Conservation (phyloP, 2,113 vertebrate genomes). For the Willisornis vidua region DNA sequence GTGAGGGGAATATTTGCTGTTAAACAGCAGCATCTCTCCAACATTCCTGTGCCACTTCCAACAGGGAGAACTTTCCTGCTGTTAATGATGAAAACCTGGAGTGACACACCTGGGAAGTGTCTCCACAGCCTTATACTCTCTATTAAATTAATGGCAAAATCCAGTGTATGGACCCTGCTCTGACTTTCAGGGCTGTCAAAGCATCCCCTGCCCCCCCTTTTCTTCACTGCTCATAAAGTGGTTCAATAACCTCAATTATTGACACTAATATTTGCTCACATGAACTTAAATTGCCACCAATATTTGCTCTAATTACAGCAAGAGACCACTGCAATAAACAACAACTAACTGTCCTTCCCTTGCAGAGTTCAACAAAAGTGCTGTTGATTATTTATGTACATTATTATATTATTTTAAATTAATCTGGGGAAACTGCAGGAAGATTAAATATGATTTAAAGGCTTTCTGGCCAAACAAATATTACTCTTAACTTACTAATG, state of each 20-base stretch:
- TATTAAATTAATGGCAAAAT: background rate
- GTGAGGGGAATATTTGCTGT: background rate
- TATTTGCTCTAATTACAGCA: background rate
- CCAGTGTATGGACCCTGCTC: rapidly evolving
- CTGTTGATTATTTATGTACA: background rate
- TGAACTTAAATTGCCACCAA: background rate
- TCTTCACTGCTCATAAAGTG: background rate
- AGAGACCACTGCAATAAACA: background rate
- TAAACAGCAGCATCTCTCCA: background rate
- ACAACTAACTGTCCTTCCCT: background rate
- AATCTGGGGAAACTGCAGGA: background rate
- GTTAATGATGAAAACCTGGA: background rate
- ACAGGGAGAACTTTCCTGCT: rapidly evolving
- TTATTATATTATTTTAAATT: background rate
- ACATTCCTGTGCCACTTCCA: background rate
- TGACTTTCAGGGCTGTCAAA: background rate
- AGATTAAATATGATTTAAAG: background rate
- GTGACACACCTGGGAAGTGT: background rate
- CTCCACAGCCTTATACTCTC: rapidly evolving
- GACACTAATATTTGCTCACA: background rate
- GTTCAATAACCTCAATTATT: background rate
- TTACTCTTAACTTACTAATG: background rate
- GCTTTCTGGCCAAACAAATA: background rate
- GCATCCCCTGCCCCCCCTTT: background rate
- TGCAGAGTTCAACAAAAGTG: background rate